Evolutionary conservation across 2,888 invertebrate genomes (phyloP).

Genomic region (Phalera bucephala): DNA sequence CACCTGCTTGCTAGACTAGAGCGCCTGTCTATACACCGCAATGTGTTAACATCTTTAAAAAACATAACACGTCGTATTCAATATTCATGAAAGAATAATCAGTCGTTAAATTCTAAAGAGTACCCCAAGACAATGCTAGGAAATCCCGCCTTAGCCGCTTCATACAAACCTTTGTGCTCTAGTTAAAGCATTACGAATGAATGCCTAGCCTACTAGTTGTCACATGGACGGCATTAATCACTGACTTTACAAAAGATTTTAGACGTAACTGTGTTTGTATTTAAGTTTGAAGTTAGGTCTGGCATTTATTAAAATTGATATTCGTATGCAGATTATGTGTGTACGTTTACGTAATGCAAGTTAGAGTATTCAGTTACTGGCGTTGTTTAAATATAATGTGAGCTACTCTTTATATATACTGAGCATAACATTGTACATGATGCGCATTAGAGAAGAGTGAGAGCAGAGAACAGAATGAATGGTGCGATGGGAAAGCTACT

Average conservation of each 20-base stretch:
- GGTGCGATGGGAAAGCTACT: no score
- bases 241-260: constrained; percentile 14
- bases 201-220: constrained; percentile 30
- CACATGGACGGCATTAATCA: constrained; percentile 29
- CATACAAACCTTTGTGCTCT: constrained; percentile 33
- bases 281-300: constrained; percentile 8
- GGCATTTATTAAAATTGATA: constrained; percentile 2
- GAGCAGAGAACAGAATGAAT: no score
- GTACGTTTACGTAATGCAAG: no score
- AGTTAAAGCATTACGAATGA: constrained; percentile 30
- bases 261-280: background rate
- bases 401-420: no score
- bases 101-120: background rate
- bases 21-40: no score
- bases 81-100: no score
- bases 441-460: no score
- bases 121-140: background rate
- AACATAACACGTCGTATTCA: background rate
- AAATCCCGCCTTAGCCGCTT: constrained; percentile 1
- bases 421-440: no score
- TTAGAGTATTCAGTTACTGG: no score
- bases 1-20: no score
- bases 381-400: no score
- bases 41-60: no score
- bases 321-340: constrained; percentile 19